Evolutionary conservation across 2,888 invertebrate species (phyloP).

Genomic region (Acrocera orbiculus): DNA sequence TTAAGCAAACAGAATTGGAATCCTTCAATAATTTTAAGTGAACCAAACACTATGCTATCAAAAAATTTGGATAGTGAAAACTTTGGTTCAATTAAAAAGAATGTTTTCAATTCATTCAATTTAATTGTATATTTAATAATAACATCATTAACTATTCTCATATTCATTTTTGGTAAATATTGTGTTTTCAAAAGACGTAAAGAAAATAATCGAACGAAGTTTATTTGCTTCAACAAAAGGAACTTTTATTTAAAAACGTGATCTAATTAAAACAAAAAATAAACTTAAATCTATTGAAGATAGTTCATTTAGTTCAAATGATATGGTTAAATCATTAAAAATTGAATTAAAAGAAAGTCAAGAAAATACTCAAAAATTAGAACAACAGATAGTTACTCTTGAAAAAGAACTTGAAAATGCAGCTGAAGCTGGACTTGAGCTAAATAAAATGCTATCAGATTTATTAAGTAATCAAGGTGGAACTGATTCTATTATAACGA

Average conservation of each 20-base stretch:
- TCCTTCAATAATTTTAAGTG: too few species aligned
- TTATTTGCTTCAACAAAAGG: slow-evolving; percentile 42
- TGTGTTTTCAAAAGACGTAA: slow-evolving; percentile 57
- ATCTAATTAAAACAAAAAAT: slow-evolving; percentile 38
- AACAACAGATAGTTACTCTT: slow-evolving; percentile 48
- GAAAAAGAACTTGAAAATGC: slow-evolving; percentile 65
- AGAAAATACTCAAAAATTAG: slow-evolving; percentile 33
- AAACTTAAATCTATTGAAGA: slow-evolving; percentile 48
- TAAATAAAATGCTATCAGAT: slow-evolving; percentile 48
- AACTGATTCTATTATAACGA: slow-evolving; percentile 42
- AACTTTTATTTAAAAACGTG: slow-evolving; percentile 46
- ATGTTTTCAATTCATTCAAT: too few species aligned
- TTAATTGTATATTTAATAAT: slow-evolving; percentile 42
- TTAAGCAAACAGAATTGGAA: too few species aligned
- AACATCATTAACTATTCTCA: slow-evolving; percentile 51
- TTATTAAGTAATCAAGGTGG: slow-evolving; percentile 49
- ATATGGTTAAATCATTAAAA: slow-evolving; percentile 49
- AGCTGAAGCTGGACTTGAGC: slow-evolving; percentile 60
- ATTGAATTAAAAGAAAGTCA: slow-evolving; percentile 41
- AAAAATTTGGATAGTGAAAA: too few species aligned
- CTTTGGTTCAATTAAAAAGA: too few species aligned
- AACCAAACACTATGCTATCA: too few species aligned
- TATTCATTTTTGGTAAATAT: slow-evolving; percentile 60
- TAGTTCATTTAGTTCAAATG: slow-evolving; percentile 52
- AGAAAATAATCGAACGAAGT: slow-evolving; percentile 44